Evolutionary conservation across 2,888 invertebrate genomes (phyloP), one percentile per base, ranked within the genome.

Genomic region (Acleris literana): DNA sequence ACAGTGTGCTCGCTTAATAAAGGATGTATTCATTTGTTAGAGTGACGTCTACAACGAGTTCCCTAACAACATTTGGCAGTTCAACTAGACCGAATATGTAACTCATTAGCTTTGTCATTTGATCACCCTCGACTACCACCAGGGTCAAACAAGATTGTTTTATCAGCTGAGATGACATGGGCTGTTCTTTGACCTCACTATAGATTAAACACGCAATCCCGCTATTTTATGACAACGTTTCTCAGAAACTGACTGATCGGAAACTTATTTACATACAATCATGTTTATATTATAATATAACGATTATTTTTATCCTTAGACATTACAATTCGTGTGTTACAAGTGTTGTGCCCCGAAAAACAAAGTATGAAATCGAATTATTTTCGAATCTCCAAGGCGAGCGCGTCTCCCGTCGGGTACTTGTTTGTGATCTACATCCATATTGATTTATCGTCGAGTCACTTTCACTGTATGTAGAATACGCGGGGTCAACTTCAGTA

Each of bases 371-470:
- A 44, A 25, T 48, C 22, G 48, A 16, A 53, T 18, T 39, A 53
- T 13, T 33, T 20, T 59, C 13, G 16, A 53, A 59, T 59, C 22
- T 65, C 49, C 51, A 65, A 43, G 44, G 49, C 49, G 20, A 61
- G 17, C 33, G 16, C 17, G 56, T 46, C 48, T 44, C 58, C 33
- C 25, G 29, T 16, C 13, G 29, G 63, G 44, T 16, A 64, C 43
- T 51, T 58, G 68, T 64, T 60, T 65, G 43, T 55, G 68, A 58
- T 54, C 61, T 51, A 68, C 43, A 68, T 65, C 61, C 64, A 63
- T 63, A 62, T 54, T 68, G 43, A 65, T 58, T 59, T 59, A 52
- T 56, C 25, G 61, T 57, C 61, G 52, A 62, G 56, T 61, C 66
- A 66, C 56, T 65, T 65, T 65, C 52, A 57, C 66, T 62, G 52